Percentiles rank a stretch among this genome's conserved stretches.
Evolutionary conservation across 2,888 invertebrate species (phyloP).

Genomic region (Hypolimnas misippus): DNA sequence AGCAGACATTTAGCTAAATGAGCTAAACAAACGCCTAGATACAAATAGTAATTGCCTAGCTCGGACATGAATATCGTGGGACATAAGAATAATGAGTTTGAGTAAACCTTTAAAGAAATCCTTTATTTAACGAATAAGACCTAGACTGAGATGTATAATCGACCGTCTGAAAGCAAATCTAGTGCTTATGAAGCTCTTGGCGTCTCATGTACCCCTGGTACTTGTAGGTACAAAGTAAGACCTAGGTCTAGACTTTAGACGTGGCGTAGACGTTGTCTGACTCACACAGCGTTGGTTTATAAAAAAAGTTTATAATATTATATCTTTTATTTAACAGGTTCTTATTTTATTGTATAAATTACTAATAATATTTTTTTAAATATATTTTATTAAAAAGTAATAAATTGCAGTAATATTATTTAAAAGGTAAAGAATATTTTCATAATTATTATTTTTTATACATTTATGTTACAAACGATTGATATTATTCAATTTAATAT

Average conservation of each 20-base stretch:
- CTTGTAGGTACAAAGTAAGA: constrained; percentile 69
- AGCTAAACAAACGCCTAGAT: constrained; percentile 40
- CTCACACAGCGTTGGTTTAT: too few relatives aligned
- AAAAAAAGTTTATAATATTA: too few relatives aligned
- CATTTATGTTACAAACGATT: too few relatives aligned
- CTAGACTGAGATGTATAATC: constrained; percentile 35
- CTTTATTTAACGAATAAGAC: constrained; percentile 42
- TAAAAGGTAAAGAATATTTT: too few relatives aligned
- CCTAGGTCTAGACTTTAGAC: constrained; percentile 46
- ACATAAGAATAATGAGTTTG: constrained; percentile 44
- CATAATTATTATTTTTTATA: too few relatives aligned
- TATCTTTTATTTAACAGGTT: too few relatives aligned
- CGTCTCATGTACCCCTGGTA: constrained; percentile 68
- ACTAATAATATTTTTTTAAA: too few relatives aligned
- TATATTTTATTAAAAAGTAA: too few relatives aligned
- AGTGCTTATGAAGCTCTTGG: constrained; percentile 62
- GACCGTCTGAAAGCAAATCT: constrained; percentile 50
- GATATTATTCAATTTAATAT: background rate
- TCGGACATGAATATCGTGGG: constrained; percentile 45
- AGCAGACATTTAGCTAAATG: constrained; percentile 45
- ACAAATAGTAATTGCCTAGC: constrained; percentile 47
- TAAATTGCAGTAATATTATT: too few relatives aligned
- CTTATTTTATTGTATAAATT: too few relatives aligned
- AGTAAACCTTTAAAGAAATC: constrained; percentile 43
- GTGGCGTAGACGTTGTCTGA: constrained; percentile 13